Evolutionary conservation across 2,888 invertebrate genomes (phyloP).

Genomic region (Perizoma affinitatum): DNA sequence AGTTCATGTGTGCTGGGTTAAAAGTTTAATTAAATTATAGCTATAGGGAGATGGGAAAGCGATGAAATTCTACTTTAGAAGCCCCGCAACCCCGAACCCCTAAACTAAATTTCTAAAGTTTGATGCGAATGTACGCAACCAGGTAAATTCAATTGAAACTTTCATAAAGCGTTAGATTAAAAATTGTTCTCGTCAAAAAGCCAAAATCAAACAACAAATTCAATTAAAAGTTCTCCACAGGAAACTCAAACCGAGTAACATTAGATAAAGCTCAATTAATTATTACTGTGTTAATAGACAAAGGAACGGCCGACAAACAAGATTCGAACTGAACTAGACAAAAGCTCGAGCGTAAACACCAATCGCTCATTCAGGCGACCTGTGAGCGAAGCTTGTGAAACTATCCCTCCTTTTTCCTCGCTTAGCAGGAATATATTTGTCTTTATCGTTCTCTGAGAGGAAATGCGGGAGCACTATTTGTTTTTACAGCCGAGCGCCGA

Average conservation of each 20-base stretch:
- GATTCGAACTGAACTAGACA: conserved; percentile 70
- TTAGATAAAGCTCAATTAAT: conserved; percentile 78
- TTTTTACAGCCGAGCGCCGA: conserved; percentile 81
- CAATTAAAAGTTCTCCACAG: conserved; percentile 77
- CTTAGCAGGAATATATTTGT: conserved; percentile 65
- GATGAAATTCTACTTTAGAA: conserved; percentile 25
- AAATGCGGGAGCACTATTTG: conserved; percentile 78
- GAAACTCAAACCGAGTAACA: conserved; percentile 70
- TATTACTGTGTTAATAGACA: conserved; percentile 75
- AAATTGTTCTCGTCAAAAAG: conserved; percentile 67
- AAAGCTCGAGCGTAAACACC: conserved; percentile 73
- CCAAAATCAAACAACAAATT: conserved; percentile 74
- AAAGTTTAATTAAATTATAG: conserved; percentile 33
- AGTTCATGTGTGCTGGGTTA: conserved; percentile 22
- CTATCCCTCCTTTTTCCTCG: conserved; percentile 65
- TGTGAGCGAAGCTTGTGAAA: conserved; percentile 57
- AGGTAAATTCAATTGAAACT: conserved; percentile 55
- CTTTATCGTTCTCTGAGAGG: conserved; percentile 69
- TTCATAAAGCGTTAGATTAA: conserved; percentile 56
- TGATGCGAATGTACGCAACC: conserved; percentile 32
- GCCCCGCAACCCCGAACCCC: conserved; percentile 21
- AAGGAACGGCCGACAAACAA: conserved; percentile 74
- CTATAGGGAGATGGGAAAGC: conserved; percentile 18
- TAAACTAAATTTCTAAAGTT: conserved; percentile 31
- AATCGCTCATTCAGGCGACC: conserved; percentile 73